These are phyloP conservation scores for Forbesichthys agassizii DNA, from an alignment of 2,113 vertebrate genomes.

Conservation along the genomic window DNA sequence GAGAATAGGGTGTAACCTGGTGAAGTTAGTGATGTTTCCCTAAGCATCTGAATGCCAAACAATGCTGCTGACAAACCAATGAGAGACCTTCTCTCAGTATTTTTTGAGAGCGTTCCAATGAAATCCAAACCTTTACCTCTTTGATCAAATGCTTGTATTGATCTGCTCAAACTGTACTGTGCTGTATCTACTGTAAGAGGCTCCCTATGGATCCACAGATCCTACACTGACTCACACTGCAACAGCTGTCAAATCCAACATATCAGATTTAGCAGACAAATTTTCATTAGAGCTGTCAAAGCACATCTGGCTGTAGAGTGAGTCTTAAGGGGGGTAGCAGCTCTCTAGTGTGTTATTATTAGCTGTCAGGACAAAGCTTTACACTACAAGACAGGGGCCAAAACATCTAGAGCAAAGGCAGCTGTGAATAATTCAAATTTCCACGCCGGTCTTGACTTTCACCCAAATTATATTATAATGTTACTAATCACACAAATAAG, in stretches of 20 bases:
- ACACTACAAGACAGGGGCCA: slow-evolving; percentile 45
- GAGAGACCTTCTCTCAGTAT: slow-evolving; percentile 38
- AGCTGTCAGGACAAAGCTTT: slow-evolving; percentile 59
- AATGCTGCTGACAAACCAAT: slow-evolving; percentile 21
- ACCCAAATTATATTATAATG: slow-evolving; percentile 11
- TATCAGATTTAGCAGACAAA: slow-evolving; percentile 56
- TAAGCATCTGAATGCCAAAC: slow-evolving; percentile 43
- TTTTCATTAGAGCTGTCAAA: slow-evolving; percentile 64
- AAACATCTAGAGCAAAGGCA: slow-evolving; percentile 52
- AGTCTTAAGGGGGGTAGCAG: slow-evolving; percentile 38
- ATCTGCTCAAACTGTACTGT: slow-evolving; percentile 35
- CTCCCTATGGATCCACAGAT: slow-evolving; percentile 36
- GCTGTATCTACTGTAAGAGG: slow-evolving; percentile 44
- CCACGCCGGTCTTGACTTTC: slow-evolving; percentile 52
- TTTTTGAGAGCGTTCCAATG: slow-evolving; percentile 46
- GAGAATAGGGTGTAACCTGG: slow-evolving; percentile 42
- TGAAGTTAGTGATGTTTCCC: slow-evolving; percentile 46
- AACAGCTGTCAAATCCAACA: slow-evolving; percentile 32
- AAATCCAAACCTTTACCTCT: slow-evolving; percentile 31
- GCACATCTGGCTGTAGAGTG: slow-evolving; percentile 53
- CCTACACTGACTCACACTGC: not conserved
- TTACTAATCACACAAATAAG: slow-evolving; percentile 2
- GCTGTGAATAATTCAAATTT: slow-evolving; percentile 64
- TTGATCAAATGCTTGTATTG: slow-evolving; percentile 65
- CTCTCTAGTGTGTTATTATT: slow-evolving; percentile 63